phyloP scores from a whole-genome alignment of 2,888 invertebrate genomes.

The Octonoba sinensis region DNA sequence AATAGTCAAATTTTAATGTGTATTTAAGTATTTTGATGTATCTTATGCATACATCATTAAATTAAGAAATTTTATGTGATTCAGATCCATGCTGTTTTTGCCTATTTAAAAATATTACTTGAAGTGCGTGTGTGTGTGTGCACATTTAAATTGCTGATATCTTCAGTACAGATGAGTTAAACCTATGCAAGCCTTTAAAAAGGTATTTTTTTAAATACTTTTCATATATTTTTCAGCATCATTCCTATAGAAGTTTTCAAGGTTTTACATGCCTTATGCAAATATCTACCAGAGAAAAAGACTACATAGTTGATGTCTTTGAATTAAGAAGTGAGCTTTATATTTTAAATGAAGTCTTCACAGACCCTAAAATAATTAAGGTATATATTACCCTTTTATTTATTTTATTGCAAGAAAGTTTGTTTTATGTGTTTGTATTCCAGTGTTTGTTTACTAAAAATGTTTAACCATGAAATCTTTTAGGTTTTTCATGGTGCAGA shows the following conservation, averaged over 20 bases:
- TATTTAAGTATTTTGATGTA: no score
- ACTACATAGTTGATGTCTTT: slow-evolving; percentile 92
- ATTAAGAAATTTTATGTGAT: no score
- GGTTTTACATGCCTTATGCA: slow-evolving; percentile 97
- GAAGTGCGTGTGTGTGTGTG: not conserved
- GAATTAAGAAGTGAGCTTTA: slow-evolving; percentile 85
- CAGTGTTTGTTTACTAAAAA: not conserved
- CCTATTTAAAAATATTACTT: not conserved
- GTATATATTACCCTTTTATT: no score
- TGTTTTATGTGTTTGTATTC: not conserved
- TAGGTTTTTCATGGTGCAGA: slow-evolving; percentile 93
- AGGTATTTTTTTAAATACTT: slow-evolving; percentile 33
- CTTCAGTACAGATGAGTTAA: not conserved
- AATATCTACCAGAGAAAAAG: slow-evolving; percentile 83
- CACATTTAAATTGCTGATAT: not conserved
- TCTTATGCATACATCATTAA: no score
- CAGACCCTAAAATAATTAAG: slow-evolving; percentile 90
- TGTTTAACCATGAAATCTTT: slow-evolving; percentile 27
- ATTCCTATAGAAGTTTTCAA: slow-evolving; percentile 90
- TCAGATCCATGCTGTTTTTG: not conserved
- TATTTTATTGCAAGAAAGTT: not conserved
- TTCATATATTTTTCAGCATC: slow-evolving; percentile 79
- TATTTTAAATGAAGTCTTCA: slow-evolving; percentile 88
- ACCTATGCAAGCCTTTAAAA: not conserved
- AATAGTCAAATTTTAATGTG: no score